These are phyloP conservation scores for Drosophila auraria DNA, from an alignment of 1,140 invertebrate species.

Conservation along the genomic window DNA sequence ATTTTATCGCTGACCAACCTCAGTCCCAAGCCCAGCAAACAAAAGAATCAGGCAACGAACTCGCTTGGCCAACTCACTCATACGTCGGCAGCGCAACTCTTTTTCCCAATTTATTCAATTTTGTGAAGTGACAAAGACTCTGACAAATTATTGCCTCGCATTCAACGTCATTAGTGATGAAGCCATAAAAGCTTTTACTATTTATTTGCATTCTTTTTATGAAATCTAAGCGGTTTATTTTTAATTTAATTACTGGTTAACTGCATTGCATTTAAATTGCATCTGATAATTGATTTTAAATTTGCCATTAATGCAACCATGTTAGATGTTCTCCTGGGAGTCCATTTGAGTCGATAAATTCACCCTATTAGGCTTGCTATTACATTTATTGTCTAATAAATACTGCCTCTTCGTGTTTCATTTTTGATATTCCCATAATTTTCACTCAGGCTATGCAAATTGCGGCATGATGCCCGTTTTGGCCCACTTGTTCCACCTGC, in stretches of 20 bases:
- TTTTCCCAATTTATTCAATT: slow-evolving; percentile 29
- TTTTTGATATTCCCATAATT: slow-evolving; percentile 8
- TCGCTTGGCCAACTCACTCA: slow-evolving; percentile 36
- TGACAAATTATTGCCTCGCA: slow-evolving; percentile 15
- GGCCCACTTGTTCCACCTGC: slow-evolving; percentile 46
- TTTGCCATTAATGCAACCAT: too few relatives aligned
- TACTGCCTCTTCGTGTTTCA: background rate
- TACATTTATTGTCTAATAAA: slow-evolving; percentile 12
- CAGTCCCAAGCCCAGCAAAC: slow-evolving; percentile 10
- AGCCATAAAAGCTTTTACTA: too few relatives aligned
- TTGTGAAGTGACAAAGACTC: slow-evolving; percentile 3
- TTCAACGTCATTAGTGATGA: slow-evolving; percentile 9
- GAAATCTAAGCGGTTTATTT: too few relatives aligned
- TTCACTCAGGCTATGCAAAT: slow-evolving; percentile 21
- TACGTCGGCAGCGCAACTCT: slow-evolving; percentile 1
- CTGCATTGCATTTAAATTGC: too few relatives aligned
- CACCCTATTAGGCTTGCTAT: background rate
- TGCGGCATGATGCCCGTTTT: slow-evolving; percentile 14
- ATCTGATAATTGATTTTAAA: too few relatives aligned
- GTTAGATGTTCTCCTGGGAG: too few relatives aligned
- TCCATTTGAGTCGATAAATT: background rate
- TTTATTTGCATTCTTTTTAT: too few relatives aligned
- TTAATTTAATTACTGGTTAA: too few relatives aligned
- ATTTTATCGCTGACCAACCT: slow-evolving; percentile 34
- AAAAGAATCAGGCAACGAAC: slow-evolving; percentile 71